A percentile compares a stretch with the other conserved stretches of the same genome.
phyloP scores from a whole-genome alignment of 2,888 invertebrate genomes.

The Gandaritis pyraliata region DNA sequence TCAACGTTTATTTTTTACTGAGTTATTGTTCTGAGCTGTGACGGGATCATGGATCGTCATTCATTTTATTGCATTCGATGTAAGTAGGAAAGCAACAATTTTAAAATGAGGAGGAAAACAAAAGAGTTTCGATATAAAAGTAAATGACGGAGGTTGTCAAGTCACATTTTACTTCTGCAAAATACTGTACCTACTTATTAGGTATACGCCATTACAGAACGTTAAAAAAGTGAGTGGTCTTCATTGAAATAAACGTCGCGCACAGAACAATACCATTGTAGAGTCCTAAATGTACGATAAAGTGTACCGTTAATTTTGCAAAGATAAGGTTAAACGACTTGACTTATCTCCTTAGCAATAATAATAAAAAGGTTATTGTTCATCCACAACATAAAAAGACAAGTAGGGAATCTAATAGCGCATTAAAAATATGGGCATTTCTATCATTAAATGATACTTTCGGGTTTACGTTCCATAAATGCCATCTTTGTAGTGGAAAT shows the following conservation, averaged over 20 bases:
- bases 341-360: constrained; percentile 60
- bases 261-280: constrained; percentile 15
- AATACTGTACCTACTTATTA: too few species aligned
- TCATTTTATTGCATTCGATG: constrained; percentile 30
- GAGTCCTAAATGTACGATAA: constrained; percentile 42
- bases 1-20: constrained; percentile 18
- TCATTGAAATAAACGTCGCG: neutral
- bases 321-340: constrained; percentile 49
- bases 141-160: too few species aligned
- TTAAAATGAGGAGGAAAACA: neutral
- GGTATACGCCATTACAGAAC: too few species aligned
- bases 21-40: too few species aligned
- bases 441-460: constrained; percentile 59
- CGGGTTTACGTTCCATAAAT: constrained; percentile 60
- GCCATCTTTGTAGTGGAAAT: constrained; percentile 31
- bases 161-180: too few species aligned
- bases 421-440: constrained; percentile 71
- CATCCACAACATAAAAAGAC: constrained; percentile 58
- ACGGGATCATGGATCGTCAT: constrained; percentile 19
- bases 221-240: too few species aligned
- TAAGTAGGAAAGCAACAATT: too few species aligned
- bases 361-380: constrained; percentile 63
- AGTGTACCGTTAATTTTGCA: constrained; percentile 48
- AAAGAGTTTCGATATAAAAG: neutral
- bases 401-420: constrained; percentile 62